Conservation (phyloP, 2,113 vertebrate species). For the Hyperoodon ampullatus region DNA sequence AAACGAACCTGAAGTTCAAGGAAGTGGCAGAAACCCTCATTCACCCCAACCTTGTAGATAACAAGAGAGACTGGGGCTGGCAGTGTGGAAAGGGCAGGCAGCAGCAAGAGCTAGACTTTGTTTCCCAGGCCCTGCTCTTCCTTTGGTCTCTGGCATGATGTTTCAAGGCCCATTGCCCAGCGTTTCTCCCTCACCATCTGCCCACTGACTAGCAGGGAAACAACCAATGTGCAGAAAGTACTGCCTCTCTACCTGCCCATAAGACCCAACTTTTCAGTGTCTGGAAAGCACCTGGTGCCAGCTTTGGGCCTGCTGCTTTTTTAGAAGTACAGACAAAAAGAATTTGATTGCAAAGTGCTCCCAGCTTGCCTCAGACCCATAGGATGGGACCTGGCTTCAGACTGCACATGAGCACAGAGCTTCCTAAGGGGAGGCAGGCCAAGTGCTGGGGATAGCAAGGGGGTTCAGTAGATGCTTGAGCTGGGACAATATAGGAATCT, state of each 20-base stretch:
- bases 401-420: neutral
- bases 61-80: neutral
- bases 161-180: neutral
- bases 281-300: neutral
- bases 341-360: neutral
- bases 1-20: neutral
- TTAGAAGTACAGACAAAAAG: neutral
- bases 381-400: neutral
- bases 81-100: neutral
- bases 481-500: neutral
- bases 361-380: neutral
- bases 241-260: neutral
- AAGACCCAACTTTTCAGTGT: neutral
- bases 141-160: neutral
- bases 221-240: neutral
- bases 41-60: neutral
- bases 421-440: neutral
- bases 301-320: neutral
- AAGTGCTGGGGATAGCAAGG: neutral
- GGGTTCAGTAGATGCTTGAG: neutral
- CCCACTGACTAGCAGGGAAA: neutral
- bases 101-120: neutral
- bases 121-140: neutral
- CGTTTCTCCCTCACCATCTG: neutral
- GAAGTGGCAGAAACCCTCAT: neutral